Base-by-base conservation (phyloP, 2,113 vertebrate species). In the Geococcyx californianus region DNA sequence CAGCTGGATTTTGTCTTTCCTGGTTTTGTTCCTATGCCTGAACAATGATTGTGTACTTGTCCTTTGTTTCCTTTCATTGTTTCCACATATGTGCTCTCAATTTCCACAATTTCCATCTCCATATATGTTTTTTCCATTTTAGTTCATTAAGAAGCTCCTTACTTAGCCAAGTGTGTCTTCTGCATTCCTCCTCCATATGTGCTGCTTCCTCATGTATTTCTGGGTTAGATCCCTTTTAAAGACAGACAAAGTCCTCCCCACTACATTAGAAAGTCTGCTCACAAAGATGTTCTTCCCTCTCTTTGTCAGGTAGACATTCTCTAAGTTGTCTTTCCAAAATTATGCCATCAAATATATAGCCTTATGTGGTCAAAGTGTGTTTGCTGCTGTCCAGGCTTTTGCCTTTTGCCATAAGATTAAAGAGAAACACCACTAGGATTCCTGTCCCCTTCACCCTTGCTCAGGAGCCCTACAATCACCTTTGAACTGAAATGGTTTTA, bases 41-140 rank as follows among this genome's bases (percentile, higher is more conserved):
- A 82, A 67, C 77, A 91, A 64, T 56, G 52, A 45, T 3, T 84
- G 21, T 44, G 33, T 45, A 33, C 33, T 51, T 82, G 44, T 75
- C 70, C 38, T 87, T 78, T 75, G 42, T 74, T 91, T 94, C 74
- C 77, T 75, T 69, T 34, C 64, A 63, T 92, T 91, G 81, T 89
- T 69, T 82, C 52, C 49, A 84, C 58, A 21, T 62, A 33, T 23
- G 29, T 42, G 26, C 47, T 91, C 66, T 84, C 31, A 24, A 72
- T 94, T 95, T 93, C 94, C 92, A 90, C 62, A 18, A 54, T 82
- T 94, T 89, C 88, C 58, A 85, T 69, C 40, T 90, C 86, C n/a
- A 17, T 79, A 31, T 69, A 31, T 90, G 72, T 47, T 87, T 94
- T 95, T 89, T 66, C 62, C 60, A 72, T 93, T 91, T 89, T 58